Evolutionary conservation across 2,888 invertebrate genomes (phyloP).

Genomic region (Pollenia griseotomentosa): DNA sequence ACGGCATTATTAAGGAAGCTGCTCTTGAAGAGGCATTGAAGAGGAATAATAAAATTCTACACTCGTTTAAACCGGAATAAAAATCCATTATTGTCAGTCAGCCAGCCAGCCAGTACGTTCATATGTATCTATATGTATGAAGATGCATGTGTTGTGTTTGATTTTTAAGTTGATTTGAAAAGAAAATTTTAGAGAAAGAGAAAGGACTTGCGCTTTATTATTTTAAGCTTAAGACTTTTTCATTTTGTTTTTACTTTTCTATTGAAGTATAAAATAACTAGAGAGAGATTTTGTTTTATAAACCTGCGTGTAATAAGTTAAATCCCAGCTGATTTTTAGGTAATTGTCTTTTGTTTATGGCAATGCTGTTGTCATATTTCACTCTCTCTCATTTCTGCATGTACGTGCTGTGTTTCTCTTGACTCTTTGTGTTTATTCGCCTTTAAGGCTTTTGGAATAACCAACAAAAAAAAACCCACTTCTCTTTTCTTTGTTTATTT

Average conservation of each 20-base stretch:
- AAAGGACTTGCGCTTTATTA: slow-evolving; percentile 17
- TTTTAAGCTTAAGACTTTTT: neutral
- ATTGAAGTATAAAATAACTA: neutral
- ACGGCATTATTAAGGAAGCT: slow-evolving; percentile 64
- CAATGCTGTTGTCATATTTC: slow-evolving; percentile 13
- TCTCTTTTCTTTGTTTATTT: slow-evolving; percentile 55
- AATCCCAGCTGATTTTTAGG: slow-evolving; percentile 51
- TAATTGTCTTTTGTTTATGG: slow-evolving; percentile 10
- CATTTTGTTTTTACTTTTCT: neutral
- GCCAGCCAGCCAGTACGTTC: slow-evolving; percentile 41
- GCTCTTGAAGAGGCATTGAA: slow-evolving; percentile 72
- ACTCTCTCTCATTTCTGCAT: neutral
- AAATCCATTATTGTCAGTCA: slow-evolving; percentile 64
- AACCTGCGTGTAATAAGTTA: slow-evolving; percentile 46
- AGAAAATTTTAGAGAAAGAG: neutral
- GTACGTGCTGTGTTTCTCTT: neutral
- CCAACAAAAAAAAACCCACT: slow-evolving; percentile 32
- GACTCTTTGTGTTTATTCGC: neutral
- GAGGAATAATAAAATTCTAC: slow-evolving; percentile 74
- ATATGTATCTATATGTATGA: slow-evolving; percentile 9
- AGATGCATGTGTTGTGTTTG: neutral
- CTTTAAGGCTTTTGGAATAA: slow-evolving; percentile 10
- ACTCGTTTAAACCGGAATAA: slow-evolving; percentile 71
- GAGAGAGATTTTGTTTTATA: slow-evolving; percentile 13
- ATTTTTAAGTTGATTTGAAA: slow-evolving; percentile 4